These are phyloP conservation scores for Hystrix cristata DNA, from an alignment of 2,113 vertebrate species.

Conservation along the genomic window DNA sequence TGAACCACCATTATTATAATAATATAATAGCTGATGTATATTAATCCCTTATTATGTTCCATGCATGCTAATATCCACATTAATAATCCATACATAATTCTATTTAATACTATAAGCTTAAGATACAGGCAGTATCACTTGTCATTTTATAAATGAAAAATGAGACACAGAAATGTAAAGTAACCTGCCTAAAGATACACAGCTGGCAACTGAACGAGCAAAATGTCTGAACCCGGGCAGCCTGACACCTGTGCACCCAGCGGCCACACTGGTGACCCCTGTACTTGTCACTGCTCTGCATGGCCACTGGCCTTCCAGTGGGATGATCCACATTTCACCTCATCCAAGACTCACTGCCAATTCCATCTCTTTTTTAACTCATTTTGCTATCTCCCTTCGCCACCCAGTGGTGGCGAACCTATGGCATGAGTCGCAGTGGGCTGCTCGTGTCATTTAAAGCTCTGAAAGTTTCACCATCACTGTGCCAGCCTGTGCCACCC, in stretches of 20 bases:
- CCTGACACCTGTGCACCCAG: background rate
- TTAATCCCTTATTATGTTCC: background rate
- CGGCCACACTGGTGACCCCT: background rate
- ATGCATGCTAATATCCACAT: background rate
- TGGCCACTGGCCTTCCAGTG: background rate
- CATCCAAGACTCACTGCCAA: background rate
- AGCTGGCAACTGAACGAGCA: background rate
- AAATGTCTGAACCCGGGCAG: background rate
- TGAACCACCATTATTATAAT: background rate
- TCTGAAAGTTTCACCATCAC: background rate
- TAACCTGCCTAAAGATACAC: background rate
- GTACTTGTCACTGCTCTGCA: rapidly evolving
- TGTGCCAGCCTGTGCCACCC: background rate
- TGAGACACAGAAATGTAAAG: background rate
- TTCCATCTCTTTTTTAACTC: background rate
- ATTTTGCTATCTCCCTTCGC: background rate
- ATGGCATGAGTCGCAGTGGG: too few species aligned
- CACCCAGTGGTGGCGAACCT: background rate
- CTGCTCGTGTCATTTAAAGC: background rate
- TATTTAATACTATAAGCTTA: constrained; percentile 9
- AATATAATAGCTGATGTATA: background rate
- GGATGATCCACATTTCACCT: background rate
- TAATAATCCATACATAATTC: background rate
- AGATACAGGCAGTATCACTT: background rate
- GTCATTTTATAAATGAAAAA: constrained; percentile 10